These are phyloP conservation scores for Cladorhizidae sp. DNA, from an alignment of 37 sponge, comb jelly and placozoan species.

Conservation along the genomic window DNA sequence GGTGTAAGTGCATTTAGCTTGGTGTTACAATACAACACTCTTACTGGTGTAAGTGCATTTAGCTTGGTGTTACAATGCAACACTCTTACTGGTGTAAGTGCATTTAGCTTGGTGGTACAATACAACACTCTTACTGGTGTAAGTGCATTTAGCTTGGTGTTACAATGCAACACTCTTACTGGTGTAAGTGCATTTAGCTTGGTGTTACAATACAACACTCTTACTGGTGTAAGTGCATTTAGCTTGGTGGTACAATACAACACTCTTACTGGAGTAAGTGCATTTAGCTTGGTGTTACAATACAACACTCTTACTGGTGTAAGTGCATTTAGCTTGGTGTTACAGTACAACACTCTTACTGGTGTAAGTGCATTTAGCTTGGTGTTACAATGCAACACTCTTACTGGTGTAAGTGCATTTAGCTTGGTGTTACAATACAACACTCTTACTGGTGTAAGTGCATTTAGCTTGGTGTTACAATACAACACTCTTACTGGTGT, in stretches of 20 bases:
- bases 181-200: slow-evolving; percentile 11
- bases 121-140: slow-evolving; percentile 24
- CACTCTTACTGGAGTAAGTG: slow-evolving; percentile 23
- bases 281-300: neutral
- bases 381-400: neutral
- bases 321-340: neutral
- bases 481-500: slow-evolving; percentile 24
- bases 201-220: neutral
- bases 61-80: neutral
- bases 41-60: slow-evolving; percentile 18
- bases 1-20: slow-evolving; percentile 11
- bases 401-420: slow-evolving; percentile 18
- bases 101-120: neutral
- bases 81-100: slow-evolving; percentile 24
- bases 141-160: neutral
- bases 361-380: slow-evolving; percentile 11
- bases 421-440: neutral
- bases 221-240: slow-evolving; percentile 18
- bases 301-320: slow-evolving; percentile 24
- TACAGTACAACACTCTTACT: slow-evolving; percentile 11
- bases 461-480: neutral
- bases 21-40: neutral
- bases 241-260: slow-evolving; percentile 6
- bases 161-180: slow-evolving; percentile 8
- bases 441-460: slow-evolving; percentile 24